These are phyloP conservation scores for Eulemur coronatus DNA, from an alignment of 2,797 vertebrate genomes.

Conservation along the genomic window DNA sequence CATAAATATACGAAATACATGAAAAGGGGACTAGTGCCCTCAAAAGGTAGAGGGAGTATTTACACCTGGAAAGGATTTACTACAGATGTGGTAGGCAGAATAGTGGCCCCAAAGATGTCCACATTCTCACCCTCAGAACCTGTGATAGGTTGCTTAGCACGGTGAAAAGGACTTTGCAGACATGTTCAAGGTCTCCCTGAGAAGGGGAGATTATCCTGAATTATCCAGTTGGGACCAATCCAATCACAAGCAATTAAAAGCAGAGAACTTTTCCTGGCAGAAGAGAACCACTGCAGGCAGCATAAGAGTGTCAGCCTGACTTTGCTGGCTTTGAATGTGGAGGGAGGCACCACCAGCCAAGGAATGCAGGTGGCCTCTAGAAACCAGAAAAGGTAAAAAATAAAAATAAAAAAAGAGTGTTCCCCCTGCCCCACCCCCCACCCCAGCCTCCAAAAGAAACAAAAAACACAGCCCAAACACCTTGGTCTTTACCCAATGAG, in stretches of 20 bases:
- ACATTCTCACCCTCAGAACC: neutral
- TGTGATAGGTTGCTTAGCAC: no score
- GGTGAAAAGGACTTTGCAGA: neutral
- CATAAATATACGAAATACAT: neutral
- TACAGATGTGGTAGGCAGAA: neutral
- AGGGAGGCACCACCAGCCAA: neutral
- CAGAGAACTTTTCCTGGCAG: neutral
- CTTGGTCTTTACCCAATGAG: neutral
- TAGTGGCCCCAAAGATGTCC: neutral
- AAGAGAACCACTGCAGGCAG: neutral
- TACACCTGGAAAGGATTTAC: neutral
- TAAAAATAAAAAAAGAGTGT: no score
- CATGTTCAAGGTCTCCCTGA: neutral
- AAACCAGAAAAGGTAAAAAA: neutral
- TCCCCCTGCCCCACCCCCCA: accelerated
- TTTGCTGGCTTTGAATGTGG: neutral
- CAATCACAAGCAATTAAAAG: neutral
- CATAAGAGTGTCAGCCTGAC: neutral
- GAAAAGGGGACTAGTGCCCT: neutral
- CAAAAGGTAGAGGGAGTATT: neutral
- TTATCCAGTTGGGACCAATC: neutral
- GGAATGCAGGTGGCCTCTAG: neutral
- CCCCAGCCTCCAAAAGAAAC: neutral
- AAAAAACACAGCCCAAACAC: neutral
- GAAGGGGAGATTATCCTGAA: no score